These are phyloP conservation scores for silkworm (Bombyx mori) DNA, from an alignment of 1,140 invertebrate species.

Conservation along the genomic window DNA sequence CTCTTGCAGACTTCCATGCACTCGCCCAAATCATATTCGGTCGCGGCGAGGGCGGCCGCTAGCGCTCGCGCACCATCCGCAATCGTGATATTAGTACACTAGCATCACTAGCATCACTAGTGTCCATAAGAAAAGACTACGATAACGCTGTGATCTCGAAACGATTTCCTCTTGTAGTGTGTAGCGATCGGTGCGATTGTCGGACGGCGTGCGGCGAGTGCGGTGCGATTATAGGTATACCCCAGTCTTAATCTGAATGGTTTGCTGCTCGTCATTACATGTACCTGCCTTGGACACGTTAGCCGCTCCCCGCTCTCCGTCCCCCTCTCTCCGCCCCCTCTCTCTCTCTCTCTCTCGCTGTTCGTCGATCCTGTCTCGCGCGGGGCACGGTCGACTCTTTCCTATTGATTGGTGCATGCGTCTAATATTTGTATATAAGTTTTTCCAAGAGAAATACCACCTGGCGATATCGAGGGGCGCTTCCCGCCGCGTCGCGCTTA, in stretches of 20 bases:
- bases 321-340: slow-evolving; percentile 17
- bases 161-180: slow-evolving; percentile 49
- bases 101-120: slow-evolving; percentile 28
- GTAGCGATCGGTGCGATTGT: slow-evolving; percentile 22
- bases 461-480: slow-evolving; percentile 23
- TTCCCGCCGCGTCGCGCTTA: slow-evolving; percentile 6
- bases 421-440: slow-evolving; percentile 50
- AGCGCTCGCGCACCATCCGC: slow-evolving; percentile 36
- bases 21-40: slow-evolving; percentile 80
- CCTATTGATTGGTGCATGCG: slow-evolving; percentile 48
- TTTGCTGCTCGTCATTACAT: slow-evolving; percentile 69
- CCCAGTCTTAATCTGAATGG: slow-evolving; percentile 54
- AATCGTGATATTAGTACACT: slow-evolving; percentile 45
- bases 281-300: slow-evolving; percentile 44
- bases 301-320: slow-evolving; percentile 32
- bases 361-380: slow-evolving; percentile 24
- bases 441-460: slow-evolving; percentile 53
- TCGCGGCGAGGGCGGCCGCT: slow-evolving; percentile 73
- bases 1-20: slow-evolving; percentile 81
- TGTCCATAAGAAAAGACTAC: slow-evolving; percentile 38
- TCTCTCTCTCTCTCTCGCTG: slow-evolving; percentile 32
- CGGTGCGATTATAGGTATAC: slow-evolving; percentile 47
- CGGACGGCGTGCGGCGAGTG: slow-evolving; percentile 36
- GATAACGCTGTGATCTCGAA: slow-evolving; percentile 57
- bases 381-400: slow-evolving; percentile 15